These are phyloP conservation scores for Myioborus melanocephalus DNA, from an alignment of 2,797 vertebrate species.

Conservation along the genomic window DNA sequence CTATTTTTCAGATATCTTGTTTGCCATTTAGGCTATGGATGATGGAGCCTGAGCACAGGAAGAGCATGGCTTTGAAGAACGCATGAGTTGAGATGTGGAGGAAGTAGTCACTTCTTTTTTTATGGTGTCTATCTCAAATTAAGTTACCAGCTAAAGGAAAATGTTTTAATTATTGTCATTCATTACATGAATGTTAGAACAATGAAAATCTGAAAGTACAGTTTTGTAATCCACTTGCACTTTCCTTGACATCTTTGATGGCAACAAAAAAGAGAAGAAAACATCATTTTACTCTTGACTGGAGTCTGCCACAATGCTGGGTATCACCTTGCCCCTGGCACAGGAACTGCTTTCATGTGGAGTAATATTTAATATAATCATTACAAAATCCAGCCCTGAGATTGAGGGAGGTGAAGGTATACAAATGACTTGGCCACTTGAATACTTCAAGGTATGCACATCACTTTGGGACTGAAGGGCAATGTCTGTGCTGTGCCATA, in stretches of 20 bases:
- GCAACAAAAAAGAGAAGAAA: not conserved
- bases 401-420: not conserved
- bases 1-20: no score
- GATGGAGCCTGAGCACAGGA: no score
- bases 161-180: not conserved
- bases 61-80: no score
- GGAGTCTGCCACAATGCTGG: not conserved
- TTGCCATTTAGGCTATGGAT: no score
- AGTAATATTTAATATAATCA: not conserved
- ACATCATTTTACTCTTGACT: not conserved
- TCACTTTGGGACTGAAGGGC: not conserved
- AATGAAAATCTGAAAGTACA: not conserved
- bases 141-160: not conserved
- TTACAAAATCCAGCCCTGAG: not conserved
- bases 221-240: not conserved
- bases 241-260: not conserved
- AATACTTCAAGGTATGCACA: not conserved
- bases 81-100: no score
- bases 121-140: not conserved
- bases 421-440: not conserved
- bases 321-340: not conserved
- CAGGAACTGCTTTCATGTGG: not conserved
- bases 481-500: not conserved
- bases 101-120: not conserved
- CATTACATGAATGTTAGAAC: not conserved